Percentiles rank a stretch among this genome's conserved stretches.
These are phyloP conservation scores for Myotis yumanensis DNA, from an alignment of 2,113 vertebrate genomes.

Conservation along the genomic window DNA sequence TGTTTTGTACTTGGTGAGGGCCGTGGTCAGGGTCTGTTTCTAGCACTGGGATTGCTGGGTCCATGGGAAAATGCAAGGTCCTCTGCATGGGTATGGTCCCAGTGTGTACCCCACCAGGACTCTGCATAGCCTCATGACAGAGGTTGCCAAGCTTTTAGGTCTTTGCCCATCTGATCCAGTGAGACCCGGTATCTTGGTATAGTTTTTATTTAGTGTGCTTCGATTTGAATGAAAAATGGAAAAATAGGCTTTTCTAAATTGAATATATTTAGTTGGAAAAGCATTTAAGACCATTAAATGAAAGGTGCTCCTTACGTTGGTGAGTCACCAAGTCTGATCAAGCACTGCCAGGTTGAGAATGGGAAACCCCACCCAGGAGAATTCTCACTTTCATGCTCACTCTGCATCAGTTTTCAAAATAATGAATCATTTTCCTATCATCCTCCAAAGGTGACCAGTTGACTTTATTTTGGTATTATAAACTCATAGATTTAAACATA, in stretches of 20 bases:
- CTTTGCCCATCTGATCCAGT: too few relatives aligned
- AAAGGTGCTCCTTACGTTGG: too few relatives aligned
- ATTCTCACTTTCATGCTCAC: not conserved
- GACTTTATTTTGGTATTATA: not conserved
- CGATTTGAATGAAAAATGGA: not conserved
- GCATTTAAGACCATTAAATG: rapidly evolving
- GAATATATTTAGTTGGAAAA: too few relatives aligned
- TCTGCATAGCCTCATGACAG: not conserved
- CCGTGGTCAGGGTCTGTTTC: too few relatives aligned
- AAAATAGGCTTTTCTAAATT: rapidly evolving
- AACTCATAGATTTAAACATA: not conserved
- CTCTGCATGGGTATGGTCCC: rapidly evolving
- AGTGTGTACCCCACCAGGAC: too few relatives aligned
- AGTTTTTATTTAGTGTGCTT: not conserved
- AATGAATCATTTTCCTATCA: not conserved
- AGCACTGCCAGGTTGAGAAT: not conserved
- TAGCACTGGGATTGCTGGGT: not conserved
- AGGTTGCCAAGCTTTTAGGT: not conserved
- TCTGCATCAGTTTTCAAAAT: not conserved
- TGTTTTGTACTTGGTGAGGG: too few relatives aligned
- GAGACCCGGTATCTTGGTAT: not conserved
- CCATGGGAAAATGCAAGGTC: too few relatives aligned
- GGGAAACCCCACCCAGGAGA: rapidly evolving
- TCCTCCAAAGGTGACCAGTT: too few relatives aligned
- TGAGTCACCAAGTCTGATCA: not conserved